Percentiles rank a stretch among this genome's conserved stretches.
Conservation (phyloP, 1,140 invertebrate genomes). For the Trinorchestia longiramus region DNA sequence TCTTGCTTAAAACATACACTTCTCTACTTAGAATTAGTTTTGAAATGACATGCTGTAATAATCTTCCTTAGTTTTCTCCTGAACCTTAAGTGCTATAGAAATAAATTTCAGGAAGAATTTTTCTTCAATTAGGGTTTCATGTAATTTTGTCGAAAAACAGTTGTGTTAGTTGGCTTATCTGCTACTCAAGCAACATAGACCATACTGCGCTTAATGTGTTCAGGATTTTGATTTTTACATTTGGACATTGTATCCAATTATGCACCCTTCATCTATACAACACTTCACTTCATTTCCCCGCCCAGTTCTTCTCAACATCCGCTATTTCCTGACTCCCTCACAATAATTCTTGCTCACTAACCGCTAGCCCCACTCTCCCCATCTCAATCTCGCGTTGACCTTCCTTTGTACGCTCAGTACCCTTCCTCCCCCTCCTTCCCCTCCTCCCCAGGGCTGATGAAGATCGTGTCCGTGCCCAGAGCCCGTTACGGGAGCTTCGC, state of each 20-base stretch:
- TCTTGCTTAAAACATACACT: background rate
- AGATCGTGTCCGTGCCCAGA: slow-evolving; percentile 36
- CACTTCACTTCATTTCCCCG: background rate
- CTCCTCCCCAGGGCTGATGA: background rate
- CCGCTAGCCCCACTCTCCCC: background rate
- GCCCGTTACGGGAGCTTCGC: slow-evolving; percentile 1
- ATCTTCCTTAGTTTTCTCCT: too few species aligned
- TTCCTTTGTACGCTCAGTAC: background rate
- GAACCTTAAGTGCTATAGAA: too few species aligned
- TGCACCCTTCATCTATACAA: background rate
- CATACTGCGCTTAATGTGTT: too few species aligned
- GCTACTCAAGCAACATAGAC: too few species aligned
- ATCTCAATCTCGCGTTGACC: background rate
- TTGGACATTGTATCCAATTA: background rate
- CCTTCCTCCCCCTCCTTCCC: background rate
- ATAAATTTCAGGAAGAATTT: too few species aligned
- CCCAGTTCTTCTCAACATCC: background rate
- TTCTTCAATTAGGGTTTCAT: too few species aligned
- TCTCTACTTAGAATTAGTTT: background rate
- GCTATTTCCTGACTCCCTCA: background rate
- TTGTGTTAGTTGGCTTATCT: too few species aligned
- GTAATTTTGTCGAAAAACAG: too few species aligned
- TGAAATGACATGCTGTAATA: background rate
- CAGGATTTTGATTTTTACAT: background rate
- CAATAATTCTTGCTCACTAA: background rate